Evolutionary conservation across 2,888 invertebrate genomes (phyloP), one percentile per base, ranked within the genome.

Genomic region (Pteria penguin): DNA sequence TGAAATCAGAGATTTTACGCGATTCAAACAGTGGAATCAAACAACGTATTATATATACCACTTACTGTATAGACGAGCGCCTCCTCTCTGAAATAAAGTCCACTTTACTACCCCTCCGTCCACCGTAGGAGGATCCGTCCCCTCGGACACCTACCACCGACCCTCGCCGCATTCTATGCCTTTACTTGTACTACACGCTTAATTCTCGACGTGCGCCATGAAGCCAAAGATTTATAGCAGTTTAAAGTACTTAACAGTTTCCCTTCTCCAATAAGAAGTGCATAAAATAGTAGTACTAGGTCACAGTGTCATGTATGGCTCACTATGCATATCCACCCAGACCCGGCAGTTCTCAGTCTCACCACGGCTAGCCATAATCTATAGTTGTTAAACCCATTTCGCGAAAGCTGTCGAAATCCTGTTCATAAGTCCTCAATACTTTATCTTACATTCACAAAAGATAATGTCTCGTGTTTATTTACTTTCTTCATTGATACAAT

Each of bases 151-250:
- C 54, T n/a, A 54, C 62, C 8, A 62, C 24, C 11, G 74, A 74
- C 68, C 74, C 74, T 55, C 62, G 68, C 29, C 74, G 66, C 74
- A 74, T 74, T 14, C 54, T 22, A 8, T 14, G n/a, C n/a, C n/a
- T n/a, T n/a, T n/a, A n/a, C n/a, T n/a, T n/a, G n/a, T n/a, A n/a
- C n/a, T n/a, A n/a, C n/a, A n/a, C n/a, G n/a, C n/a, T n/a, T n/a
- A n/a, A n/a, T n/a, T n/a, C n/a, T n/a, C n/a, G n/a, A n/a, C n/a
- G n/a, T n/a, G n/a, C n/a, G n/a, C n/a, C n/a, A n/a, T n/a, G n/a
- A n/a, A n/a, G n/a, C n/a, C n/a, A 18, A 18, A 8, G 45, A 45
- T 45, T 45, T 45, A 45, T 45, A 45, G 45, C 45, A 14, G 8
- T 45, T 45, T 45, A 45, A 45, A 45, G 45, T 45, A 45, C 18